Percentiles rank a stretch among this genome's conserved stretches.
phyloP scores from a whole-genome alignment of 2,888 invertebrate species.

The Xanthorhoe designata region DNA sequence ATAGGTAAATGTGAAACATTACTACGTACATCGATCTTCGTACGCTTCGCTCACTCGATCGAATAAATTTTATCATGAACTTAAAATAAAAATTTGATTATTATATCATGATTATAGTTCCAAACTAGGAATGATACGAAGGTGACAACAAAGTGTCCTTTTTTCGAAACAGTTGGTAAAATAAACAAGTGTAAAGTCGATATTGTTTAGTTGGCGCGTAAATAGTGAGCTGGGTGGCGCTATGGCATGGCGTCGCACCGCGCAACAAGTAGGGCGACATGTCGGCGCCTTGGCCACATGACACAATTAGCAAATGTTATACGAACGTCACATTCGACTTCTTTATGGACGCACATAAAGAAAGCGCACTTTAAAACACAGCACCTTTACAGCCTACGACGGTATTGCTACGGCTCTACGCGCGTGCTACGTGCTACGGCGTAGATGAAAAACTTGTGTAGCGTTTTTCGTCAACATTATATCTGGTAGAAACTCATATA shows the following conservation, averaged over 20 bases:
- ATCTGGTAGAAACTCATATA: neutral
- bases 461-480: neutral
- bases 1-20: too few species aligned
- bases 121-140: neutral
- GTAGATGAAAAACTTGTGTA: slow-evolving; percentile 23
- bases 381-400: slow-evolving; percentile 24
- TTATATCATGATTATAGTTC: too few species aligned
- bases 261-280: slow-evolving; percentile 80
- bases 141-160: neutral
- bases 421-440: slow-evolving; percentile 50
- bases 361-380: slow-evolving; percentile 37
- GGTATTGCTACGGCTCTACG: slow-evolving; percentile 48
- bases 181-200: slow-evolving; percentile 54
- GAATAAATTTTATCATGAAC: too few species aligned
- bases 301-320: slow-evolving; percentile 46
- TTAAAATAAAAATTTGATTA: too few species aligned
- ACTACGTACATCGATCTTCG: too few species aligned
- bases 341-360: slow-evolving; percentile 39
- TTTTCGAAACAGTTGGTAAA: slow-evolving; percentile 50
- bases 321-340: slow-evolving; percentile 38
- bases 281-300: slow-evolving; percentile 62
- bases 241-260: slow-evolving; percentile 50
- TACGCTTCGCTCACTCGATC: too few species aligned
- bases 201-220: slow-evolving; percentile 65
- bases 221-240: slow-evolving; percentile 58